These are phyloP conservation scores for Stigmatopora nigra DNA, from an alignment of 2,113 vertebrate species.

Conservation along the genomic window DNA sequence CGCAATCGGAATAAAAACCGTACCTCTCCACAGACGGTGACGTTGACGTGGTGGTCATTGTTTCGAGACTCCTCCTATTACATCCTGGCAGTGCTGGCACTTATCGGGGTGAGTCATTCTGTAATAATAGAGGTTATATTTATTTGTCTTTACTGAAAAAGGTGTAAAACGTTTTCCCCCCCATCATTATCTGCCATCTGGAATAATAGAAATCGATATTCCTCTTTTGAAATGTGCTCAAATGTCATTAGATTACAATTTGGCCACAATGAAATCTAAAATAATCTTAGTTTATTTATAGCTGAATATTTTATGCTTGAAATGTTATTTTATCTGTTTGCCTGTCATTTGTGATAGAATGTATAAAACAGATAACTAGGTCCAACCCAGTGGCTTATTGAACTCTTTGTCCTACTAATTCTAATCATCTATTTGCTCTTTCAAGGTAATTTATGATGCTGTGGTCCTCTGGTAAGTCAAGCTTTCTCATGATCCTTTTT, in stretches of 20 bases:
- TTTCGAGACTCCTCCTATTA: constrained; percentile 72
- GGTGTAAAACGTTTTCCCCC: too few species aligned
- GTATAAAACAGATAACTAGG: background rate
- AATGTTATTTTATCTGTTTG: too few species aligned
- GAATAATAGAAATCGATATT: too few species aligned
- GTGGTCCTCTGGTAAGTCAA: constrained; percentile 66
- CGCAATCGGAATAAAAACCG: background rate
- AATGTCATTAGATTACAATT: too few species aligned
- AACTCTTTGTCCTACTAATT: background rate
- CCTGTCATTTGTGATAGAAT: background rate
- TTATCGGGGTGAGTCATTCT: constrained; percentile 68
- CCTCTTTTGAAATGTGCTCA: too few species aligned
- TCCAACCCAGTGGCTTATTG: background rate
- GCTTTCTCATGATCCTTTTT: background rate
- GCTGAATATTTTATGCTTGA: too few species aligned
- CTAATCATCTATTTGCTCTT: constrained; percentile 8
- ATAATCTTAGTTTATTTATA: too few species aligned
- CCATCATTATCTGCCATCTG: too few species aligned
- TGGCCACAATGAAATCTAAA: too few species aligned
- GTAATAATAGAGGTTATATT: background rate
- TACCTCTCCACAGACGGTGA: constrained; percentile 54
- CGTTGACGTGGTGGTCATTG: constrained; percentile 73
- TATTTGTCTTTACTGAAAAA: too few species aligned
- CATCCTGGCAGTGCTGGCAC: constrained; percentile 70
- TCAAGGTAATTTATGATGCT: constrained; percentile 74